Percentiles rank a stretch among this genome's conserved stretches.
Conservation (phyloP, 2,113 vertebrate genomes). For the Cathartes aura region DNA sequence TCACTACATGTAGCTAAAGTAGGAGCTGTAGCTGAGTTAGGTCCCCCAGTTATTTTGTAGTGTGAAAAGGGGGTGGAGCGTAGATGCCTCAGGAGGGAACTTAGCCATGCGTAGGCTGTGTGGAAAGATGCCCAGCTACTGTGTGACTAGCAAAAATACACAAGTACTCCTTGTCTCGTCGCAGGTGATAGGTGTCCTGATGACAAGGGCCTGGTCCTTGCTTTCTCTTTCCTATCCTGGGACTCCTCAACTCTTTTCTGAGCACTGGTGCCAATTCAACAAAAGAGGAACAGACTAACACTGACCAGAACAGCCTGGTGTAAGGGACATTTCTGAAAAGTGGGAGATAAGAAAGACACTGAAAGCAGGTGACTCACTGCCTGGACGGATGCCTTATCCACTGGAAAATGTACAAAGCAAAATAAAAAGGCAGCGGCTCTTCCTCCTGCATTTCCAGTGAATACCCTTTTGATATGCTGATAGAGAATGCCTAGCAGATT, state of each 20-base stretch:
- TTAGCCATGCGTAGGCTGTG: background rate
- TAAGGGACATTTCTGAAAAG: background rate
- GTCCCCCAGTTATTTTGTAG: background rate
- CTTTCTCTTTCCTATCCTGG: background rate
- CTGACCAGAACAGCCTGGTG: background rate
- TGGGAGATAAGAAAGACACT: background rate
- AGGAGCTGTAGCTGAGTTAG: background rate
- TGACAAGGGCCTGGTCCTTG: background rate
- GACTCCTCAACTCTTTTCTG: background rate
- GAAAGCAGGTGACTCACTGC: background rate
- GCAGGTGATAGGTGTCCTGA: background rate
- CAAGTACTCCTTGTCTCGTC: background rate
- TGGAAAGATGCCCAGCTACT: background rate
- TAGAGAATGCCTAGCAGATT: background rate
- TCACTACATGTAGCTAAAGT: background rate
- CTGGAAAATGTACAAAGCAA: background rate
- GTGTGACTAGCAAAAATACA: background rate
- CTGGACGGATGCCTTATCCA: background rate
- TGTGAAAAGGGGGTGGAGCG: background rate
- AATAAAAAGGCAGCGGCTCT: background rate
- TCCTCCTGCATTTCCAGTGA: background rate
- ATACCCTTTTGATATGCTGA: fast-evolving
- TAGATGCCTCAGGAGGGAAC: background rate
- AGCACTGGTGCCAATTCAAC: background rate
- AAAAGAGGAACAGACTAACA: background rate